phyloP scores from a whole-genome alignment of 2,888 invertebrate species.

The Dryomyza anilis region DNA sequence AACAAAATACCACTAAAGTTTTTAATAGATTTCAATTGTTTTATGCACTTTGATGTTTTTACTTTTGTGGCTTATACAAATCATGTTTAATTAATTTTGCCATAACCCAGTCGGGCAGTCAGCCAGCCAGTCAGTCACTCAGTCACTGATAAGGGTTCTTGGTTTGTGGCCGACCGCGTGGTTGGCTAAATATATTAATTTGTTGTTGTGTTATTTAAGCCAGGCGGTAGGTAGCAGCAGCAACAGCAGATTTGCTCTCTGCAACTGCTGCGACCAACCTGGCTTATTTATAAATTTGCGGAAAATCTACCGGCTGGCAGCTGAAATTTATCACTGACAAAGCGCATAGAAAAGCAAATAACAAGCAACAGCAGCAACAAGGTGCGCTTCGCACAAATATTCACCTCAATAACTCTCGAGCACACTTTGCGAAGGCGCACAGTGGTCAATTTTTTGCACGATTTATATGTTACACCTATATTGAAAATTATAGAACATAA shows the following conservation, averaged over 20 bases:
- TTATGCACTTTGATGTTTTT: too few species aligned
- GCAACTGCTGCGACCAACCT: too few species aligned
- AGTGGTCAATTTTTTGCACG: too few species aligned
- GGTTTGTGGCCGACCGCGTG: neutral
- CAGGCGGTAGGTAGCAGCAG: neutral
- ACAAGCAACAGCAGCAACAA: neutral
- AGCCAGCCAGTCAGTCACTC: too few species aligned
- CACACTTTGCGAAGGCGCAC: too few species aligned
- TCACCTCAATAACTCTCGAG: neutral
- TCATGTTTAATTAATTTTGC: neutral
- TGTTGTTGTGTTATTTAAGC: neutral
- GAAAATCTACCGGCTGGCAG: conserved; percentile 33
- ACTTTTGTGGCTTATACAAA: neutral
- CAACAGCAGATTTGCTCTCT: too few species aligned
- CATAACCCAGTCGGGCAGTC: neutral
- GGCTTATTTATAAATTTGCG: conserved; percentile 37
- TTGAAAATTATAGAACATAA: too few species aligned
- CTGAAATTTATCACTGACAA: conserved; percentile 37
- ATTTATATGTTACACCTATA: too few species aligned
- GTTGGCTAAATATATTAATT: neutral
- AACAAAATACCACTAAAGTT: neutral
- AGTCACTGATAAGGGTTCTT: neutral
- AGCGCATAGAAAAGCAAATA: neutral
- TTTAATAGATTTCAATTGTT: neutral
- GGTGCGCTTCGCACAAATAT: neutral